These are phyloP conservation scores for Odocoileus virginianus DNA, from an alignment of 2,113 vertebrate genomes.

Conservation along the genomic window DNA sequence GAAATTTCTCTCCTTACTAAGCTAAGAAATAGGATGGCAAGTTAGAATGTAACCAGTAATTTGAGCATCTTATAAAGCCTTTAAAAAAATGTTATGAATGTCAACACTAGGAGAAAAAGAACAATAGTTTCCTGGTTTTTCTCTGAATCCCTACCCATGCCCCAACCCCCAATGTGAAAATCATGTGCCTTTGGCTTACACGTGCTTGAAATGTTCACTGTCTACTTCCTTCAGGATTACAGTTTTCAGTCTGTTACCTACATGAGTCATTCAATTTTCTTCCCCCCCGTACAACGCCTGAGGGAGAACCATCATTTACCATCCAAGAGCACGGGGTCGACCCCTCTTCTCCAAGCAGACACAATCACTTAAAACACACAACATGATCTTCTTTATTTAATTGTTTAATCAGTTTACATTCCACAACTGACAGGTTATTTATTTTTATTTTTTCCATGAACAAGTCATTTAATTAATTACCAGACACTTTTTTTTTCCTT, in stretches of 20 bases:
- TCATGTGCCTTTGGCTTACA: not conserved
- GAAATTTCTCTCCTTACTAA: not conserved
- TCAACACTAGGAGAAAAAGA: not conserved
- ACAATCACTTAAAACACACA: constrained; percentile 82
- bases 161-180: not conserved
- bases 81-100: not conserved
- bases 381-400: constrained; percentile 84
- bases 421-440: constrained; percentile 86
- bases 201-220: not conserved
- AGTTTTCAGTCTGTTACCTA: not conserved
- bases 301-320: not conserved
- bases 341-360: constrained; percentile 56
- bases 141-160: not conserved
- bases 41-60: not conserved
- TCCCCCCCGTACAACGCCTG: not conserved
- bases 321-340: not conserved
- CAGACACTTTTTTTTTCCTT: constrained; percentile 82
- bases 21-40: not conserved
- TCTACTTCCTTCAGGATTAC: not conserved
- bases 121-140: not conserved
- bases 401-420: constrained; percentile 89
- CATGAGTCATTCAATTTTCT: not conserved
- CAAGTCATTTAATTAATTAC: constrained; percentile 84
- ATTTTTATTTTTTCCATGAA: constrained; percentile 83
- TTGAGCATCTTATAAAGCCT: not conserved